phyloP scores from a whole-genome alignment of 2,113 vertebrate species.

The Phyllopteryx taeniolatus region DNA sequence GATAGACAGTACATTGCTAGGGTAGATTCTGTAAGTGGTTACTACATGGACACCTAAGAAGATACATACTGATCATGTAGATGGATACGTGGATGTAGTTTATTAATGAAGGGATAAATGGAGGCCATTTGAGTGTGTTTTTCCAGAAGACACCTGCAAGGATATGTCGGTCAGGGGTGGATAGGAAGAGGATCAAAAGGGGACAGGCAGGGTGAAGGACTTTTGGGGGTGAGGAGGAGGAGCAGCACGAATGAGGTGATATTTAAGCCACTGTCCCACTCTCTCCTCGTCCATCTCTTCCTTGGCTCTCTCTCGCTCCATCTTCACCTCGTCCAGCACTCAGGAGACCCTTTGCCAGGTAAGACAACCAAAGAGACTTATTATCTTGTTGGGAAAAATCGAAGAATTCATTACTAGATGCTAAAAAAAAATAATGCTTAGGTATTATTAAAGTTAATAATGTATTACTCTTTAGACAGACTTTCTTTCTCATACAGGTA shows the following conservation, averaged over 20 bases:
- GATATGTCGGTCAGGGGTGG: not conserved
- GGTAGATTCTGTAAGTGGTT: not conserved
- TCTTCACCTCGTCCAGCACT: slow-evolving; percentile 61
- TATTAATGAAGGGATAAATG: not conserved
- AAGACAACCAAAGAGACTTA: slow-evolving; percentile 62
- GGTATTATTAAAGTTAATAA: no score
- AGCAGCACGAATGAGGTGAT: slow-evolving; percentile 53
- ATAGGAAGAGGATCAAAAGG: not conserved
- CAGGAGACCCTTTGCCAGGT: slow-evolving; percentile 70
- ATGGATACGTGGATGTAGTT: not conserved
- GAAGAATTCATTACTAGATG: not conserved
- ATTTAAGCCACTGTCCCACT: slow-evolving; percentile 73
- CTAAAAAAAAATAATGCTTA: no score
- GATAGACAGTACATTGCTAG: not conserved
- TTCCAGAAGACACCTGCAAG: slow-evolving; percentile 19
- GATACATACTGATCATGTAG: not conserved
- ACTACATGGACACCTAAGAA: not conserved
- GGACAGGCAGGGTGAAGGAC: slow-evolving; percentile 32
- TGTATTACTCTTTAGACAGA: no score
- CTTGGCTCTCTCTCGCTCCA: slow-evolving; percentile 54
- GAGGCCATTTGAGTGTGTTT: not conserved
- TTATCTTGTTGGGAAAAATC: not conserved
- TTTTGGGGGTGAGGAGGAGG: slow-evolving; percentile 18
- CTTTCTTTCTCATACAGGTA: no score
- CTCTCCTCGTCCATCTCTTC: slow-evolving; percentile 67